These are phyloP conservation scores for Spodoptera litura DNA, from an alignment of 1,140 invertebrate genomes.

Conservation along the genomic window DNA sequence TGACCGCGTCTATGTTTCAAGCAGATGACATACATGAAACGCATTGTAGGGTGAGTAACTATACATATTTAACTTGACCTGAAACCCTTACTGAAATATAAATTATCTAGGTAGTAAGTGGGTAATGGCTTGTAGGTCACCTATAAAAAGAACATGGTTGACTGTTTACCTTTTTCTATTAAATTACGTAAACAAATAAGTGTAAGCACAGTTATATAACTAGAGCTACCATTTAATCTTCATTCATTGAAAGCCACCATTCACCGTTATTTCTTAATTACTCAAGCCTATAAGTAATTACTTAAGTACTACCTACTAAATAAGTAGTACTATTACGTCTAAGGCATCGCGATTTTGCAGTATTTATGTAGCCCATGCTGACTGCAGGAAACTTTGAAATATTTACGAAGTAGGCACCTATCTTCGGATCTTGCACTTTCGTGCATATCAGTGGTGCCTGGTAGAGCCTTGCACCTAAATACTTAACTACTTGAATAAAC, in stretches of 20 bases:
- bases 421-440: background rate
- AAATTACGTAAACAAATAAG: constrained; percentile 31
- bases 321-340: too few relatives aligned
- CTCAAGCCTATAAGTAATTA: background rate
- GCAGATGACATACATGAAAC: constrained; percentile 97
- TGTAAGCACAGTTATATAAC: background rate
- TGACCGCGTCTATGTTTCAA: constrained; percentile 95
- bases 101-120: background rate
- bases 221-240: background rate
- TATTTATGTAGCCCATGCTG: too few relatives aligned
- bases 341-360: too few relatives aligned
- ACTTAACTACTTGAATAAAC: background rate
- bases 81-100: background rate
- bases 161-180: constrained; percentile 12
- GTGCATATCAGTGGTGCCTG: constrained; percentile 2
- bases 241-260: background rate
- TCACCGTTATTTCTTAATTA: background rate
- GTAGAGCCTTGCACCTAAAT: background rate
- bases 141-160: background rate
- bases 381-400: too few relatives aligned
- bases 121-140: background rate
- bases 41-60: constrained; percentile 92
- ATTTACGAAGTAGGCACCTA: background rate
- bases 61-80: too few relatives aligned
- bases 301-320: background rate